A percentile compares a stretch with the other conserved stretches of the same genome.
phyloP scores from a whole-genome alignment of 1,140 invertebrate species.

The Ceratosolen solmsi region DNA sequence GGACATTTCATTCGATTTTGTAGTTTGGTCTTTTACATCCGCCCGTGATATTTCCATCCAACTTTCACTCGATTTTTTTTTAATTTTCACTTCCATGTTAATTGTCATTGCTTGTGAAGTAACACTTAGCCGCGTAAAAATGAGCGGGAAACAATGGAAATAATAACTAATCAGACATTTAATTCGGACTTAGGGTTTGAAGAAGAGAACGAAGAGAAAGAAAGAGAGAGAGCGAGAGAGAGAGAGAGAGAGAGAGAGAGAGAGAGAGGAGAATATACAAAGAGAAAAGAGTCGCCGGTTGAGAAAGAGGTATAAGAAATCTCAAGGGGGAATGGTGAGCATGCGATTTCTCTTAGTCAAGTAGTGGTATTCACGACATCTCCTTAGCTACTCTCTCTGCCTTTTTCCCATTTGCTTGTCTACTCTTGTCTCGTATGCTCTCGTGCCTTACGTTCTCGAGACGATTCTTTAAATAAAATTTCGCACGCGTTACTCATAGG shows the following conservation, averaged over 20 bases:
- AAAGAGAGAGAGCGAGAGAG: not conserved
- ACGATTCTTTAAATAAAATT: conserved; percentile 44
- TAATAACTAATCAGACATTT: too few species aligned
- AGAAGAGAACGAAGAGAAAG: not conserved
- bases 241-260: not conserved
- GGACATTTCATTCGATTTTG: too few species aligned
- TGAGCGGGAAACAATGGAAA: too few species aligned
- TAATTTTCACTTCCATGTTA: too few species aligned
- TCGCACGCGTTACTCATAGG: not conserved
- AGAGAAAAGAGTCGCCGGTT: not conserved
- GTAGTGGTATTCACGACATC: not conserved
- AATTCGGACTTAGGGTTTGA: too few species aligned
- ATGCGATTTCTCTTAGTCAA: not conserved
- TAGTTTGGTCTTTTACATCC: too few species aligned
- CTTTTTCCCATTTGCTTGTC: conserved; percentile 21
- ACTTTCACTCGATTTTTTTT: too few species aligned
- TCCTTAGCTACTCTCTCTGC: not conserved
- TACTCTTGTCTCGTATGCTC: not conserved
- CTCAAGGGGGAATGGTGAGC: not conserved
- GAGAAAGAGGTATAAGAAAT: not conserved
- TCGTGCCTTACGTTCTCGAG: not conserved
- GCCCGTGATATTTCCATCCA: not conserved
- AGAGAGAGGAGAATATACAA: not conserved
- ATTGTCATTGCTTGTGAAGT: too few species aligned
- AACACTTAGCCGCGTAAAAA: too few species aligned